Evolutionary conservation across 2,888 invertebrate species (phyloP).

Genomic region (Hydroisotoma schaefferi): DNA sequence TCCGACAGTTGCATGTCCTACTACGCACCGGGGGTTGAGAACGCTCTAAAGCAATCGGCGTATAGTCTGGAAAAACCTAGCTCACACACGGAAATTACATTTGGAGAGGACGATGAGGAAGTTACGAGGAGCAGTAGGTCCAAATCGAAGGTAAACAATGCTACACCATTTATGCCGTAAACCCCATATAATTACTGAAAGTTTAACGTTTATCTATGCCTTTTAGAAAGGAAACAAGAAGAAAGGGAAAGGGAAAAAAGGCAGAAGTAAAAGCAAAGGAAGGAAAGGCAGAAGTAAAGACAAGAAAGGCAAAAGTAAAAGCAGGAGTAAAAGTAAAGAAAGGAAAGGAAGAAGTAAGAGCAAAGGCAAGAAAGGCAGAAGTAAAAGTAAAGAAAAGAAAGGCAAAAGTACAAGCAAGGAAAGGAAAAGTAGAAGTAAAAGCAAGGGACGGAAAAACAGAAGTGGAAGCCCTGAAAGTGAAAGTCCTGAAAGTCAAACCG

Average conservation of each 20-base stretch:
- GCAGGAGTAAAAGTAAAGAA: neutral
- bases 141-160: no score
- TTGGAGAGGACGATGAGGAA: neutral
- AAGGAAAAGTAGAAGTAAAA: conserved; percentile 5
- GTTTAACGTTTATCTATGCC: no score
- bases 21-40: conserved; percentile 52
- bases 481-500: no score
- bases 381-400: neutral
- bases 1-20: conserved; percentile 56
- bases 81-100: conserved; percentile 3
- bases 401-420: neutral
- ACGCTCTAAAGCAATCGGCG: conserved; percentile 47
- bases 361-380: neutral
- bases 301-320: neutral
- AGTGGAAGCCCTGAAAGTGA: neutral
- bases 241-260: conserved; percentile 3
- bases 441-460: conserved; percentile 3
- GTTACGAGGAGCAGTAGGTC: neutral
- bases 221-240: conserved; percentile 13
- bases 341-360: neutral
- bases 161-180: no score
- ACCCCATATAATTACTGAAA: no score
- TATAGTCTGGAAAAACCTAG: neutral
- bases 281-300: neutral
- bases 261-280: conserved; percentile 1